Base-by-base conservation (phyloP, 92 coral and sea anemone species). In the Siderastrea siderea region DNA sequence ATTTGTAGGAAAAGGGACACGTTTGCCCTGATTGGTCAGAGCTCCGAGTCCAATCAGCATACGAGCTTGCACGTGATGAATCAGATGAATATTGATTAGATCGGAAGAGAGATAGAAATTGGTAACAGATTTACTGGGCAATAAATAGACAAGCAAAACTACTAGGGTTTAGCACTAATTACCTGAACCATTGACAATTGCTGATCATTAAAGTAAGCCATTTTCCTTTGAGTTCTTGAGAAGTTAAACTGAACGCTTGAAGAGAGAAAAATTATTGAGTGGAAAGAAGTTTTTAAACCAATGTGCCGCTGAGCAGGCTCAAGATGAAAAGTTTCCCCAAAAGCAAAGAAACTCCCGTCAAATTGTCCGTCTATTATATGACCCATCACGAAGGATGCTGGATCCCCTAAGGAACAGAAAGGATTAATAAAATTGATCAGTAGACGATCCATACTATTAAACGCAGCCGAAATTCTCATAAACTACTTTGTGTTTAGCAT, bases 291-390 rank as follows among this genome's bases (percentile, higher is more conserved):
- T 6, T 86, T 86, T 5, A 53, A 68, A 16, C 49, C 53, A 71
- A 80, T 57, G 53, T 95, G 84, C 62, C 96, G 84, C n/a, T 86
- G 74, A 2, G 92, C 84, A 38, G 96, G 96, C 78, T 95, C 98
- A 38, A 93, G 68, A 66, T 93, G 79, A 80, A 88, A 95, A 5
- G 86, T 80, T 48, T 88, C 90, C 3, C 84, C 83, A 43, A 75
- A 78, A 45, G 90, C 76, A 71, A 77, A 88, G 63, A 95, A 77
- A 55, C 90, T 89, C 73, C 99, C 99, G 45, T 91, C 96, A 71
- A 97, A 94, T 66, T 67, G 59, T 17, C 98, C 98, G 9, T 86
- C 64, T 4, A 68, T 43, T 49, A 97, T 84, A 46, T 94, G 93
- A 1, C 97, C 98, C 73, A 93, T 92, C 7, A 93, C 94, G 7